Conservation (phyloP, 2,888 invertebrate species). For the Malacosoma neustria region DNA sequence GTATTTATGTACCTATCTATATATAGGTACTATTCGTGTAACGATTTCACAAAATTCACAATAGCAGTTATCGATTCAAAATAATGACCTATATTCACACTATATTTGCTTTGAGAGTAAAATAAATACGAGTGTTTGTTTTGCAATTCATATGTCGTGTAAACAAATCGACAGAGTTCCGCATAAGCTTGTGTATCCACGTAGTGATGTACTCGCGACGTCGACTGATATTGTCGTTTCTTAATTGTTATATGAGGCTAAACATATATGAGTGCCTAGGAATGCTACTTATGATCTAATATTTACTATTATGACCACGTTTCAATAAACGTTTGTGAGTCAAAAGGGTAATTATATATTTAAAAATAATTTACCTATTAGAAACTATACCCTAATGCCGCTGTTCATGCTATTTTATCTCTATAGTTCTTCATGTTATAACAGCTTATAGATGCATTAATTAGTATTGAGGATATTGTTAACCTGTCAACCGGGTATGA, state of each 20-base stretch:
- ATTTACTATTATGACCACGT: slow-evolving; percentile 59
- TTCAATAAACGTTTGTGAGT: slow-evolving; percentile 67
- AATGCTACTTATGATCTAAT: slow-evolving; percentile 69
- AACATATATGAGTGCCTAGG: slow-evolving; percentile 66
- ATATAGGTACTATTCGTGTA: no score
- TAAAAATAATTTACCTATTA: slow-evolving; percentile 45
- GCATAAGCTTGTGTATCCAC: slow-evolving; percentile 19
- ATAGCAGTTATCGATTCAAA: no score
- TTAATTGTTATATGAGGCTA: slow-evolving; percentile 42
- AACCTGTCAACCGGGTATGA: slow-evolving; percentile 35
- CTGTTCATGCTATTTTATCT: slow-evolving; percentile 55
- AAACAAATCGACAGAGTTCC: slow-evolving; percentile 21
- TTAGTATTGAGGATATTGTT: slow-evolving; percentile 37
- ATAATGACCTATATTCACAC: no score
- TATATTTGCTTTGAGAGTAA: no score
- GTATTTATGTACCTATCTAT: no score
- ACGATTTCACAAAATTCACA: no score
- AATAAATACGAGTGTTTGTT: neutral
- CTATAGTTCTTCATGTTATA: slow-evolving; percentile 46
- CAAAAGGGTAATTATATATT: slow-evolving; percentile 59
- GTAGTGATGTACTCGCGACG: slow-evolving; percentile 37
- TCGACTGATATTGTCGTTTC: slow-evolving; percentile 36
- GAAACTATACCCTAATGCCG: slow-evolving; percentile 37
- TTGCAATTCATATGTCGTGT: neutral
- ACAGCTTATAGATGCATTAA: slow-evolving; percentile 53